Evolutionary conservation across 2,888 invertebrate species (phyloP).

Genomic region (Polietes domitor): DNA sequence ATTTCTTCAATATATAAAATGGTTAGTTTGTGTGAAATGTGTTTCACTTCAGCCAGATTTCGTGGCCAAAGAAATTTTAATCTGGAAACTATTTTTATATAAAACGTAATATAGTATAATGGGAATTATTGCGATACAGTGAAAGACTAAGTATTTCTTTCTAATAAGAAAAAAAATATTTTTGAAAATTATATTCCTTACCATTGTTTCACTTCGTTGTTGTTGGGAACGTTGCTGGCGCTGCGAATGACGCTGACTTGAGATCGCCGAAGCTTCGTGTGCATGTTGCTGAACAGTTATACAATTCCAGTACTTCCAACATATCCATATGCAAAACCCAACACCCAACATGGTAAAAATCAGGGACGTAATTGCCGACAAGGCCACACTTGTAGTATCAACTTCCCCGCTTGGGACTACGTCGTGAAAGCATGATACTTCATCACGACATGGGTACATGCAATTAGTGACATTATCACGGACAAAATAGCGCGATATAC

Average conservation of each 20-base stretch:
- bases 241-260: conserved; percentile 59
- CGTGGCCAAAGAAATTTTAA: no score
- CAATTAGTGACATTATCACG: conserved; percentile 79
- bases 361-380: conserved; percentile 79
- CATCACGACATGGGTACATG: conserved; percentile 78
- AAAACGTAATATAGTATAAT: no score
- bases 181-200: no score
- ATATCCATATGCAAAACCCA: conserved; percentile 79
- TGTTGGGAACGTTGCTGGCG: conserved; percentile 60
- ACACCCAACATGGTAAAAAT: conserved; percentile 80
- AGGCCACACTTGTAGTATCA: conserved; percentile 77
- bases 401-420: conserved; percentile 73
- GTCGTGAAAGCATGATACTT: conserved; percentile 77
- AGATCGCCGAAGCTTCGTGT: conserved; percentile 77
- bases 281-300: conserved; percentile 79
- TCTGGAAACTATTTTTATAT: no score
- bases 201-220: conserved; percentile 66
- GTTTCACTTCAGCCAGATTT: no score
- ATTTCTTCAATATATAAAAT: no score
- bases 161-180: no score
- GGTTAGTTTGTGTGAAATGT: no score
- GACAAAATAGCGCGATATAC: conserved; percentile 78
- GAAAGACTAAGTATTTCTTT: no score
- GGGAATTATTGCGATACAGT: no score
- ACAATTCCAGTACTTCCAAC: conserved; percentile 80